These are phyloP conservation scores for Drosophila lowei DNA, from an alignment of 1,140 invertebrate species.

Conservation along the genomic window DNA sequence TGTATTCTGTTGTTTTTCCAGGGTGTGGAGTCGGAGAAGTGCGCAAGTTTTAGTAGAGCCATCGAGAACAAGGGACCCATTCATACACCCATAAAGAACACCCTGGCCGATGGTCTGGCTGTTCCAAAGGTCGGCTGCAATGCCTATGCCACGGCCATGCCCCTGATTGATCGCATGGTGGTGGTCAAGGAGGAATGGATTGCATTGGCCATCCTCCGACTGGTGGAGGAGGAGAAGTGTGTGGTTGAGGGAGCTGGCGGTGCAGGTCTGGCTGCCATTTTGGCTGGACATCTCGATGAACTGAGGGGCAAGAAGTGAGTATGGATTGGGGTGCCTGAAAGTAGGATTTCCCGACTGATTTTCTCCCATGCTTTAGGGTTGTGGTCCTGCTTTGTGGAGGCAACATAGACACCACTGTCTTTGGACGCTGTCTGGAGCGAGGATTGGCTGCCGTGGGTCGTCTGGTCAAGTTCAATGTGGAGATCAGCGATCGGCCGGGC, in stretches of 20 bases:
- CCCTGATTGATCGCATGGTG: constrained; percentile 93
- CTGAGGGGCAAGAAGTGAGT: constrained; percentile 92
- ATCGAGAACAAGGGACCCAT: constrained; percentile 89
- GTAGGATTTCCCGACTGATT: neutral
- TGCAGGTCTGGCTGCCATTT: constrained; percentile 92
- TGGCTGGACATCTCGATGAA: constrained; percentile 92
- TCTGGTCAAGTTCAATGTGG: constrained; percentile 93
- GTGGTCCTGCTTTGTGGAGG: constrained; percentile 94
- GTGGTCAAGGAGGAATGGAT: constrained; percentile 93
- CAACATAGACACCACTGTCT: constrained; percentile 96
- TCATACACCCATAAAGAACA: constrained; percentile 88
- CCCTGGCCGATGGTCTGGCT: constrained; percentile 95
- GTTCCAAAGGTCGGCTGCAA: constrained; percentile 95
- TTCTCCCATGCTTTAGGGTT: constrained; percentile 83
- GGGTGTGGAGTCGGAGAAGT: constrained; percentile 96
- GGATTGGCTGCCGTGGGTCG: constrained; percentile 95
- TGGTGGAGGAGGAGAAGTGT: constrained; percentile 95
- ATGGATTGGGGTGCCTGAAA: constrained; percentile 5
- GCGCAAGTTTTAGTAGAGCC: constrained; percentile 92
- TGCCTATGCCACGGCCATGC: constrained; percentile 90
- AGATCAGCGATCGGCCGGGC: constrained; percentile 92
- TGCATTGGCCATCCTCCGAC: constrained; percentile 92
- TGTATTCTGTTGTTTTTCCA: constrained; percentile 68
- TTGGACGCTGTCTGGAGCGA: constrained; percentile 94
- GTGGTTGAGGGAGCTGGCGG: constrained; percentile 97